Base-by-base conservation (phyloP, 2,888 invertebrate genomes). In the Lasius fuliginosus region DNA sequence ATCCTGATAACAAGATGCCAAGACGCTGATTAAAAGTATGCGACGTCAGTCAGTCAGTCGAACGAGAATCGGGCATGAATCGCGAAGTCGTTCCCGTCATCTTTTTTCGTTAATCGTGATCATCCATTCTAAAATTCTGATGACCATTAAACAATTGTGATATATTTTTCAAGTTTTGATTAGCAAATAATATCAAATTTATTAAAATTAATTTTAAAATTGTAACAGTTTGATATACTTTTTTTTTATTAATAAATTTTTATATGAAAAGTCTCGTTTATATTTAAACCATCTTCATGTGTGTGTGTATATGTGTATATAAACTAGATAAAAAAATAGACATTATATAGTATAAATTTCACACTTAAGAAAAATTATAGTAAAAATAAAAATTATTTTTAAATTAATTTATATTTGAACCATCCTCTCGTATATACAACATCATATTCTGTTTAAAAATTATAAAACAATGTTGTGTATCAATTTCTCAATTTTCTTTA, bases 1-100 rank as follows among this genome's bases (percentile, higher is more conserved):
- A 87, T 87, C 33, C 83, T 87, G 93, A 93, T 93, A 93, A 93
- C 87, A 83, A 90, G 87, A 86, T 88, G 84, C 83, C 86, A 86
- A 86, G 87, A 49, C 62, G 65, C 84, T 85, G 91, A 91, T 91
- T 91, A 91, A 89, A 90, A 83, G 62, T 82, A 81, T 36, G 53
- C 64, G 65, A 62, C 83, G 83, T 79, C 83, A 89, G 90, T 88
- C 88, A 82, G 89, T 90, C 82, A 84, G 86, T 86, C 73, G 46
- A 83, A 33, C 60, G 36, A 62, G 36, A 68, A 77, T 77, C 56
- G 68, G 18, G 36, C 36, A 40, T 56, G 53, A 9, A 67, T 76
- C 12, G 65, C 18, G 42, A 46, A 60, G 33, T 40, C 18, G 36
- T 77, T 56, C 53, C 12, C 23, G 53, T 49, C 30, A 4, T 12